Percentiles rank a stretch among this genome's conserved stretches.
Evolutionary conservation across 2,888 invertebrate genomes (phyloP).

Genomic region (Drosophila recens): DNA sequence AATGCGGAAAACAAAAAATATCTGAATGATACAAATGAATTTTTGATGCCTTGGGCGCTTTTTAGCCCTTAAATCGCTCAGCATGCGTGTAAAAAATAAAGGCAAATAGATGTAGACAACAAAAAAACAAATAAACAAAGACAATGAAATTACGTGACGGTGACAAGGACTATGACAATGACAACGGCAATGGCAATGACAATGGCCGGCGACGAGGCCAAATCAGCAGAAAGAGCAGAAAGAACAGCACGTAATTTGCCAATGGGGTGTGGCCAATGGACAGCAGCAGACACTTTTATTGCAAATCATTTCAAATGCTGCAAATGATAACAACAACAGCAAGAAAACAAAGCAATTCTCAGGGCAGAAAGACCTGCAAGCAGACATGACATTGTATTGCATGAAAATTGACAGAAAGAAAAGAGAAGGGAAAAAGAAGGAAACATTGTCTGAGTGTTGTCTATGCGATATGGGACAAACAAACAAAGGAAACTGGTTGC

Average conservation of each 20-base stretch:
- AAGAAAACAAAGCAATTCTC: constrained; percentile 17
- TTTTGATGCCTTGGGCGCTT: constrained; percentile 13
- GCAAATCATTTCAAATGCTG: constrained; percentile 82
- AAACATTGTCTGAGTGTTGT: constrained; percentile 33
- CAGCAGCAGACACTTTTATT: constrained; percentile 77
- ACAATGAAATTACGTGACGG: constrained; percentile 77
- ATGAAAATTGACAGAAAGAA: constrained; percentile 4
- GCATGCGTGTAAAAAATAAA: constrained; percentile 35
- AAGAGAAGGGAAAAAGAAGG: constrained; percentile 5
- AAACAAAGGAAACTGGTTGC: constrained; percentile 18
- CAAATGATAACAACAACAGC: constrained; percentile 65
- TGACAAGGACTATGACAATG: constrained; percentile 63
- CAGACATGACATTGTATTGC: constrained; percentile 63
- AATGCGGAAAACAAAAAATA: too few species aligned
- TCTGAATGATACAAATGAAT: not conserved
- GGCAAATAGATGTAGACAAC: constrained; percentile 38
- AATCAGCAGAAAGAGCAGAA: constrained; percentile 19
- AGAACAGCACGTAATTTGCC: constrained; percentile 73
- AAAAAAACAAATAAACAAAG: constrained; percentile 53
- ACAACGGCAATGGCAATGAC: constrained; percentile 44
- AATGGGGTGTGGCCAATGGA: constrained; percentile 79
- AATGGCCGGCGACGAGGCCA: constrained; percentile 21
- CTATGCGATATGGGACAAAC: constrained; percentile 3
- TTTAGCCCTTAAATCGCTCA: constrained; percentile 7
- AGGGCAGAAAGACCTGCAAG: constrained; percentile 50